A percentile compares a stretch with the other conserved stretches of the same genome.
These are phyloP conservation scores for Vandiemenella viatica DNA, from an alignment of 2,888 invertebrate genomes.

Conservation along the genomic window DNA sequence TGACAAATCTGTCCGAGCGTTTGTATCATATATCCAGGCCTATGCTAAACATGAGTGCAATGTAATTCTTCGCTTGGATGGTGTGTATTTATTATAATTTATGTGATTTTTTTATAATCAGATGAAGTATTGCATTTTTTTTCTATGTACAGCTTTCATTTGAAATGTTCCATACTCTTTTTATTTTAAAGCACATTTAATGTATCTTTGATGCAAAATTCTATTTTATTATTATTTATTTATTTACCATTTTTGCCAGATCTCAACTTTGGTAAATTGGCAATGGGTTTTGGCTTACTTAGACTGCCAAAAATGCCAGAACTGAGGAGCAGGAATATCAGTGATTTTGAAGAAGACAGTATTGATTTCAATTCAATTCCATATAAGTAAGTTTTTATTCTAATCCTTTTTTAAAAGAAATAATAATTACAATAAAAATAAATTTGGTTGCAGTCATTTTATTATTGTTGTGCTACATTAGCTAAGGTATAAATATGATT, in stretches of 20 bases:
- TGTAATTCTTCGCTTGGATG: constrained; percentile 68
- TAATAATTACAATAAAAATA: no score
- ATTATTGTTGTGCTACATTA: no score
- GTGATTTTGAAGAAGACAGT: constrained; percentile 36
- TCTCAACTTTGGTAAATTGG: constrained; percentile 68
- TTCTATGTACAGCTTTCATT: no score
- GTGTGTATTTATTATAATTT: constrained; percentile 25
- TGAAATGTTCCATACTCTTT: no score
- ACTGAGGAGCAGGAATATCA: constrained; percentile 47
- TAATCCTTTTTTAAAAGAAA: background rate
- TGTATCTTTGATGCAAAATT: no score
- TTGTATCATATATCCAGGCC: constrained; percentile 86
- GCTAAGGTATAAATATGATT: no score
- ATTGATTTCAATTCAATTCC: constrained; percentile 60
- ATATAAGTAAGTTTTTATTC: constrained; percentile 39
- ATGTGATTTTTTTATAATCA: no score
- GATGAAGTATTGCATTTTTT: no score
- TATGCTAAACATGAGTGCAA: constrained; percentile 94
- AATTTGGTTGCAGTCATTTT: no score
- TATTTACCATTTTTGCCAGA: constrained; percentile 34
- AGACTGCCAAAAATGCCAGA: constrained; percentile 94
- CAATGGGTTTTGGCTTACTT: constrained; percentile 76
- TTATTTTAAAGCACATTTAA: no score
- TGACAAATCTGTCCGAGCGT: constrained; percentile 81
- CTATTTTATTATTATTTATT: background rate